Base-by-base conservation (phyloP, 2,888 invertebrate species). In the Platypus cylindrus region DNA sequence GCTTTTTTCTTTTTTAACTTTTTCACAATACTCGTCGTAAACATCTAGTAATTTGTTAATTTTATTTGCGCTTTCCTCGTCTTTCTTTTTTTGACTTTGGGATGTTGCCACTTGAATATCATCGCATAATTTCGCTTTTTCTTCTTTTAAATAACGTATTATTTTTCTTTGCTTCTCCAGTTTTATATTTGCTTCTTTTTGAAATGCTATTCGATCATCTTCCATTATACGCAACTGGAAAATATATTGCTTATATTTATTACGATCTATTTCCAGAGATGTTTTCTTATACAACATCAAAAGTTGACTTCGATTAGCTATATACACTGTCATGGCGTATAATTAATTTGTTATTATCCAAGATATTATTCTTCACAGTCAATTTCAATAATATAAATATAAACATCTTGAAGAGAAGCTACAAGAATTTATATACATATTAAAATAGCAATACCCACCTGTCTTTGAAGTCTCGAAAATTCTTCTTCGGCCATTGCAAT, bases 401-500 rank as follows among this genome's bases (percentile, higher is more conserved):
- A n/a, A n/a, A n/a, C n/a, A n/a, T n/a, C 9, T 7, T 20, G 20
- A 20, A 20, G 20, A 7, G 20, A 20, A 20, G 9, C 20, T 20
- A 7, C 20, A 20, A 20, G 9, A 20, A 20, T 20, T 20, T 9
- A 20, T 9, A 9, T 20, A n/a, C n/a, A n/a, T n/a, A n/a, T n/a
- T n/a, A n/a, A n/a, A n/a, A n/a, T n/a, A n/a, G n/a, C n/a, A 20
- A 20, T 7, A 20, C 14, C 14, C 51, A 75, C 75, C 66, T 84
- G 85, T 52, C 86, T 69, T 48, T 82, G 81, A 25, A 91, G 61
- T 43, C 85, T 75, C 12, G 73, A 67, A 50, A 86, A 65, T 56
- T 91, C 85, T 38, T 78, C 75, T 52, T 79, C 78, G 2, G 84
- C 83, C 53, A 84, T 72, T 52, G 77, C 73, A 51, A 84, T 80